phyloP scores from a whole-genome alignment of 2,888 invertebrate species.

The Neocrepidodera transversa region DNA sequence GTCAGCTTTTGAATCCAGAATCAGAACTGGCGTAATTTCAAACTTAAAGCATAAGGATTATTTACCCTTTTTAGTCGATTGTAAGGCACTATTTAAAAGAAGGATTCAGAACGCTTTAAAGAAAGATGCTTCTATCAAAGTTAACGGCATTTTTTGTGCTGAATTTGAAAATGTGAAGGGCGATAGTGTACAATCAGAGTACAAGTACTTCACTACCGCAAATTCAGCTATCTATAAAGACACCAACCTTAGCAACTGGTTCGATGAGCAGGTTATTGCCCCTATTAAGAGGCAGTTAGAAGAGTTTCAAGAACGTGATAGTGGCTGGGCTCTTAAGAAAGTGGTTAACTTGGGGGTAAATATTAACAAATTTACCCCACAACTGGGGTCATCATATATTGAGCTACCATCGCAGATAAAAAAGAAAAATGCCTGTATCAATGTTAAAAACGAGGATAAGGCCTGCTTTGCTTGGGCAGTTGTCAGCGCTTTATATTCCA shows the following conservation, averaged over 20 bases:
- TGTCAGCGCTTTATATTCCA: slow-evolving; percentile 40
- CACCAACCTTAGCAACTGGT: slow-evolving; percentile 39
- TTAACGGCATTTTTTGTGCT: too few species aligned
- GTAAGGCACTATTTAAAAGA: too few species aligned
- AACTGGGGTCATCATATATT: slow-evolving; percentile 42
- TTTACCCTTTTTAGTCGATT: too few species aligned
- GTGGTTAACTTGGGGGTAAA: slow-evolving; percentile 40
- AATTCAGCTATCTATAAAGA: slow-evolving; percentile 35
- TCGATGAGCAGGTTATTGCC: slow-evolving; percentile 30
- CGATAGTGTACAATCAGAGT: slow-evolving; percentile 36
- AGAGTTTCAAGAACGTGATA: too few species aligned
- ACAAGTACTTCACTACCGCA: slow-evolving; percentile 42
- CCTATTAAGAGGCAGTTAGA: slow-evolving; percentile 37
- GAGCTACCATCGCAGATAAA: slow-evolving; percentile 38
- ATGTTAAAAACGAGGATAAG: slow-evolving; percentile 46
- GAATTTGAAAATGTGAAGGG: too few species aligned
- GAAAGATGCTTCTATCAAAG: too few species aligned
- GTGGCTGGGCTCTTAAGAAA: slow-evolving; percentile 40
- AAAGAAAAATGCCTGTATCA: slow-evolving; percentile 41
- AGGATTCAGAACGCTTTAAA: too few species aligned
- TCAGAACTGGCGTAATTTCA: too few species aligned
- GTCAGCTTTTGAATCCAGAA: too few species aligned
- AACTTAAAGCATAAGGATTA: too few species aligned
- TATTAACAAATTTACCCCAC: slow-evolving; percentile 43
- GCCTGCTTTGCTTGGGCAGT: slow-evolving; percentile 47